A percentile compares a stretch with the other conserved stretches of the same genome.
Evolutionary conservation across 2,113 vertebrate genomes (phyloP).

Genomic region (Clinocottus analis): DNA sequence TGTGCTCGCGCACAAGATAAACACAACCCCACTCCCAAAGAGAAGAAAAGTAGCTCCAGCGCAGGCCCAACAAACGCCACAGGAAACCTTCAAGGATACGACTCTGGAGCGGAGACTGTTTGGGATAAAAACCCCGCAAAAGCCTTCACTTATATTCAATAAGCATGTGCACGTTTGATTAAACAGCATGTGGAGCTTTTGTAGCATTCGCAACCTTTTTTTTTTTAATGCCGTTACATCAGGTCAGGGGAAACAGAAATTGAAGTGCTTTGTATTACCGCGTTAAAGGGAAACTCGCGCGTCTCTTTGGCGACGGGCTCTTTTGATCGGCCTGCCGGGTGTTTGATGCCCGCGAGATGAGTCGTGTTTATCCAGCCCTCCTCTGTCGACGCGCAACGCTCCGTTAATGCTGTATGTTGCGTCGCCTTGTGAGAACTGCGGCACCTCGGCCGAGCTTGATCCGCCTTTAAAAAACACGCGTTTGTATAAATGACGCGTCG

Average conservation of each 20-base stretch:
- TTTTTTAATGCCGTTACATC: neutral
- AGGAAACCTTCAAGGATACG: too few relatives aligned
- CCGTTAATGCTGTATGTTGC: neutral
- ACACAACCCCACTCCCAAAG: neutral
- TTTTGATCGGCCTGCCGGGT: conserved; percentile 28
- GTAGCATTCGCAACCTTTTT: conserved; percentile 4
- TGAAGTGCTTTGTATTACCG: conserved; percentile 20
- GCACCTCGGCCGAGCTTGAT: neutral
- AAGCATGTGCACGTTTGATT: neutral
- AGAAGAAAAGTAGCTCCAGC: neutral
- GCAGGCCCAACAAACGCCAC: neutral
- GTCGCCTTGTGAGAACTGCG: neutral
- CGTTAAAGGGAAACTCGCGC: conserved; percentile 11
- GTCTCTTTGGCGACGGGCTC: neutral
- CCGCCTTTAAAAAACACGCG: too few relatives aligned
- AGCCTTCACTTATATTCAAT: neutral
- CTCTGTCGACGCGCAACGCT: neutral
- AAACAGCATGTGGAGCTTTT: conserved; percentile 2
- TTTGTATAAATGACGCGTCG: conserved; percentile 13
- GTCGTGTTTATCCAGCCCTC: conserved; percentile 5
- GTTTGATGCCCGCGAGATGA: conserved; percentile 34
- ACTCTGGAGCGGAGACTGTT: neutral
- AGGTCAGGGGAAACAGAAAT: conserved; percentile 1
- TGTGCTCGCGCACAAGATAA: neutral
- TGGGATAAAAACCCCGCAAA: too few relatives aligned